Conservation (phyloP, 2,797 vertebrate genomes). For the Esox masquinongy region DNA sequence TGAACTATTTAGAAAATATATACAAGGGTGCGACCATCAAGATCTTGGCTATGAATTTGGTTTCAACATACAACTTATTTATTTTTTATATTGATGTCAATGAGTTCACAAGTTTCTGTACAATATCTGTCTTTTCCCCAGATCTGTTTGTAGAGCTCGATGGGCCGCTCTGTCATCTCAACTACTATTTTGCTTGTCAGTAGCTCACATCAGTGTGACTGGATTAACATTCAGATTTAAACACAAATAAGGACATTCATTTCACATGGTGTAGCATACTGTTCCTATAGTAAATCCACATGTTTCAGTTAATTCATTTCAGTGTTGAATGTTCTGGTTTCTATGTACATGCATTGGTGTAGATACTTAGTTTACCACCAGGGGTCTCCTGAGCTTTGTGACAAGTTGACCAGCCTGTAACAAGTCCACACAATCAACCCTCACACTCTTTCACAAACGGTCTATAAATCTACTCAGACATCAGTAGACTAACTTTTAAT, state of each 20-base stretch:
- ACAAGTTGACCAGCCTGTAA: constrained; percentile 34
- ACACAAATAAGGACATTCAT: background rate
- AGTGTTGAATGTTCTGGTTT: background rate
- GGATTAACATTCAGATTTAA: background rate
- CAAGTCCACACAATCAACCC: constrained; percentile 33
- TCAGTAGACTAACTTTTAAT: constrained; percentile 28
- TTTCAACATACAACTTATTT: constrained; percentile 76
- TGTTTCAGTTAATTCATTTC: background rate
- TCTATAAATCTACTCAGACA: constrained; percentile 33
- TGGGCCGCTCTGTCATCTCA: background rate
- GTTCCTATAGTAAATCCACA: background rate
- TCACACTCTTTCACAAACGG: constrained; percentile 11
- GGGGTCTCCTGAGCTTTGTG: constrained; percentile 44
- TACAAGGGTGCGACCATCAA: constrained; percentile 76
- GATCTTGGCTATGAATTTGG: constrained; percentile 65
- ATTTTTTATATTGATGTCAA: constrained; percentile 74
- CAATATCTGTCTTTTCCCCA: background rate
- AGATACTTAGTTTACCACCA: constrained; percentile 46
- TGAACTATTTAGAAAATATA: constrained; percentile 55
- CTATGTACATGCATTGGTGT: background rate
- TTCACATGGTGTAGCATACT: background rate
- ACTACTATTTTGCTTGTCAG: background rate
- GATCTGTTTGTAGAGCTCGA: background rate
- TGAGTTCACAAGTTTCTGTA: background rate
- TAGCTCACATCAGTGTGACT: background rate